phyloP scores from a whole-genome alignment of 2,888 invertebrate genomes.

The Podotricha telesiphe region DNA sequence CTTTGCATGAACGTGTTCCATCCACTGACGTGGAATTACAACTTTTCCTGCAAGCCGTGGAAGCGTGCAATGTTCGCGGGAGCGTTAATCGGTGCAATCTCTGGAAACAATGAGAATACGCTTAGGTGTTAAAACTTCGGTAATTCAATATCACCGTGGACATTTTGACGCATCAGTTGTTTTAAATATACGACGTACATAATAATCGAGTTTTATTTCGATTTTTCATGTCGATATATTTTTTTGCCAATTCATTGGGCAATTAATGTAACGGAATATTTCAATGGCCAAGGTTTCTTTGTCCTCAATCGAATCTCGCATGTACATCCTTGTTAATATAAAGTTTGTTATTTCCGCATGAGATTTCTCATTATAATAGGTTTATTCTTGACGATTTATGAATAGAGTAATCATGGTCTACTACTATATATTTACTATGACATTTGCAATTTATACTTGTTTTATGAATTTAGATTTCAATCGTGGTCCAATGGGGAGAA shows the following conservation, averaged over 20 bases:
- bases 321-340: no score
- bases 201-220: background rate
- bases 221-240: background rate
- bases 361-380: no score
- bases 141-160: slow-evolving; percentile 18
- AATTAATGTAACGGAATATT: slow-evolving; percentile 7
- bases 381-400: no score
- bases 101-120: slow-evolving; percentile 14
- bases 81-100: slow-evolving; percentile 11
- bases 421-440: no score
- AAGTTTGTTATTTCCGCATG: no score
- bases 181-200: background rate
- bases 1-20: background rate
- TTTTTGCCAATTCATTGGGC: slow-evolving; percentile 6
- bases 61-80: slow-evolving; percentile 1
- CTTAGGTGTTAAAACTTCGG: slow-evolving; percentile 5
- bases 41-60: slow-evolving; percentile 3
- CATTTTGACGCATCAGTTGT: slow-evolving; percentile 7
- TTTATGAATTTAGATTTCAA: slow-evolving; percentile 60
- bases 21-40: slow-evolving; percentile 20
- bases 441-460: no score
- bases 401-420: no score
- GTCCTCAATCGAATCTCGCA: background rate
- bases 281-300: background rate
- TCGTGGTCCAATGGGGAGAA: slow-evolving; percentile 95